Evolutionary conservation across 2,113 vertebrate species (phyloP), one percentile per base, ranked within the genome.

Genomic region (Sprattus sprattus): DNA sequence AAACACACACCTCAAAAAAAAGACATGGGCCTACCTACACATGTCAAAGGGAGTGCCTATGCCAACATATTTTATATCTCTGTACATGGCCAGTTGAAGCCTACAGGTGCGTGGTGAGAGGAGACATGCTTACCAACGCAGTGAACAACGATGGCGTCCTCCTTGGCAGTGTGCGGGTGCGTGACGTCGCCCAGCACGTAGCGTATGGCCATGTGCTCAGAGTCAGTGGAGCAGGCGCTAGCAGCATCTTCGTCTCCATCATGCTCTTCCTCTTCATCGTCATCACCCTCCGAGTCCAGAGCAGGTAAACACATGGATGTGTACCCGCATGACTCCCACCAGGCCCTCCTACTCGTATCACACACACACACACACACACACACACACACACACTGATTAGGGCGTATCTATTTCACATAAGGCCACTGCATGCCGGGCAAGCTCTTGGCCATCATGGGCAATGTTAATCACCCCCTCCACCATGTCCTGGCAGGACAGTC

Each of bases 141-240:
- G 91, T 99, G 97, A 84, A 99, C 95, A 4, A 99, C 95, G 91
- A 99, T 90, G 46, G 94, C 96, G 13, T 98, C 95, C 88, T 95
- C 96, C 10, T 83, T 88, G 9, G 93, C 93, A 0, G 96, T 92
- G 80, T 95, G 94, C 0, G 98, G 97, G 84, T 96, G 95, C 78
- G 97, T 98, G 46, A 99, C 97, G 32, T 99, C 98, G 45, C 97
- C 98, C 45, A 97, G 92, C 9, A 98, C 88, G 0, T 99, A 99
- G 75, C 89, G 90, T 88, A 99, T 96, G 84, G 87, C 92, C 0
- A 85, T 92, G 83, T 81, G 89, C 57, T 94, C 93, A 2, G 92
- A 91, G 49, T 96, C 95, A 84, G 92, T 84, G 25, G 91, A 94
- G 87, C 89, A 92, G 4, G 94, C 86, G 5, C 92, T 94, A 60